These are phyloP conservation scores for Rhorus exstirpatorius DNA, from an alignment of 2,888 invertebrate genomes.

Conservation along the genomic window DNA sequence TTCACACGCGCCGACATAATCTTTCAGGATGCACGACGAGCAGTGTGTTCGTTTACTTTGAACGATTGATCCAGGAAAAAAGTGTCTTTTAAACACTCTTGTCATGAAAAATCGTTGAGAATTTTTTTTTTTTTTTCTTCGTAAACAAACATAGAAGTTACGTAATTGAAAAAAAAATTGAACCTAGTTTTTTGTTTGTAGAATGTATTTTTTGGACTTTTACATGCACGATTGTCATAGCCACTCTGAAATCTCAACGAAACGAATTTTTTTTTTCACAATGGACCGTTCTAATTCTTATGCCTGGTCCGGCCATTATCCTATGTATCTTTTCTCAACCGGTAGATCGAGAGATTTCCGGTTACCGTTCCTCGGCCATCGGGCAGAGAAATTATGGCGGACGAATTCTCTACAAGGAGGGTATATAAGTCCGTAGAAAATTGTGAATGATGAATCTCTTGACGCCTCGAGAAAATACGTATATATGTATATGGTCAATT, in stretches of 20 bases:
- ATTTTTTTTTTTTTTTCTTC: not conserved
- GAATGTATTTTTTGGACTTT: not conserved
- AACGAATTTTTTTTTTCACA: slow-evolving; percentile 1
- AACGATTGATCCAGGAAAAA: not conserved
- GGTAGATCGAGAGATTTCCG: slow-evolving; percentile 43
- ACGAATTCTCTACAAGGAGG: slow-evolving; percentile 24
- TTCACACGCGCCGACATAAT: slow-evolving; percentile 16
- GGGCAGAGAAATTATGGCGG: slow-evolving; percentile 31
- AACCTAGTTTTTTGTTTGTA: no score
- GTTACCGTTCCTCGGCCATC: slow-evolving; percentile 17
- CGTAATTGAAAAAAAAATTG: no score
- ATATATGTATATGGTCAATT: slow-evolving; percentile 22
- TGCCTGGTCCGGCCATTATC: not conserved
- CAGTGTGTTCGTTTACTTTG: slow-evolving; percentile 19
- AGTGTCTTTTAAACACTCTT: not conserved
- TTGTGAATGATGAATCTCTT: slow-evolving; percentile 47
- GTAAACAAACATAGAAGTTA: not conserved
- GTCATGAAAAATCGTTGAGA: not conserved
- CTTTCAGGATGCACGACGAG: not conserved
- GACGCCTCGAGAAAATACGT: slow-evolving; percentile 52
- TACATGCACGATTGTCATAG: not conserved
- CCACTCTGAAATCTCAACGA: not conserved
- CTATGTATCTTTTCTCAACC: slow-evolving; percentile 8
- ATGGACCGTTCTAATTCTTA: slow-evolving; percentile 5
- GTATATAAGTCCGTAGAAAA: slow-evolving; percentile 23